These are phyloP conservation scores for Chrysopa pallens DNA, from an alignment of 1,140 invertebrate genomes.

Conservation along the genomic window DNA sequence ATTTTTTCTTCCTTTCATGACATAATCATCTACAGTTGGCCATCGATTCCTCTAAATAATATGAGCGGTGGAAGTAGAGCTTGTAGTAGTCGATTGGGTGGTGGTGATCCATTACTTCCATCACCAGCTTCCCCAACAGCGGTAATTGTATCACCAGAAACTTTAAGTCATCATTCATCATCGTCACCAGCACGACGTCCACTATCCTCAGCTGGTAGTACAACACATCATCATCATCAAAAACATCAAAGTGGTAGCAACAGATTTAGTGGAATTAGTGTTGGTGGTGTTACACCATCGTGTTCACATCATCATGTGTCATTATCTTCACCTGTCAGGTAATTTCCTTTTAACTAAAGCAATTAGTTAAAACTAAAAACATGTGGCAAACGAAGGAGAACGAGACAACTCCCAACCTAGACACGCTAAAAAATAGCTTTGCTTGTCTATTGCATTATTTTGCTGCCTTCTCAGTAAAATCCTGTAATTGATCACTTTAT, in stretches of 20 bases:
- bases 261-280: slow-evolving; percentile 13
- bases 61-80: slow-evolving; percentile 32
- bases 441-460: too few relatives aligned
- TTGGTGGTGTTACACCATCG: slow-evolving; percentile 20
- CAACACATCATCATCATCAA: slow-evolving; percentile 18
- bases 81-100: slow-evolving; percentile 20
- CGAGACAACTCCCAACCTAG: too few relatives aligned
- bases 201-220: slow-evolving; percentile 13
- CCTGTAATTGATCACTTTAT: too few relatives aligned
- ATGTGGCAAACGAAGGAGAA: too few relatives aligned
- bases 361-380: too few relatives aligned
- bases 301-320: slow-evolving; percentile 27
- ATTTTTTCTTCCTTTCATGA: too few relatives aligned
- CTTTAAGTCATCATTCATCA: slow-evolving; percentile 37
- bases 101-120: slow-evolving; percentile 25
- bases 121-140: slow-evolving; percentile 50
- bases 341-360: neutral
- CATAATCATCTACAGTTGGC: slow-evolving; percentile 26
- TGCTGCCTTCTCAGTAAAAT: too few relatives aligned
- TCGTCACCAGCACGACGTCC: slow-evolving; percentile 17
- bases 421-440: too few relatives aligned
- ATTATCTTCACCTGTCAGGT: slow-evolving; percentile 26
- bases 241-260: slow-evolving; percentile 15
- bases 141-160: slow-evolving; percentile 55
- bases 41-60: slow-evolving; percentile 35